Evolutionary conservation across 2,113 vertebrate species (phyloP), one percentile per base, ranked within the genome.

Genomic region (Zosterops japonicus): DNA sequence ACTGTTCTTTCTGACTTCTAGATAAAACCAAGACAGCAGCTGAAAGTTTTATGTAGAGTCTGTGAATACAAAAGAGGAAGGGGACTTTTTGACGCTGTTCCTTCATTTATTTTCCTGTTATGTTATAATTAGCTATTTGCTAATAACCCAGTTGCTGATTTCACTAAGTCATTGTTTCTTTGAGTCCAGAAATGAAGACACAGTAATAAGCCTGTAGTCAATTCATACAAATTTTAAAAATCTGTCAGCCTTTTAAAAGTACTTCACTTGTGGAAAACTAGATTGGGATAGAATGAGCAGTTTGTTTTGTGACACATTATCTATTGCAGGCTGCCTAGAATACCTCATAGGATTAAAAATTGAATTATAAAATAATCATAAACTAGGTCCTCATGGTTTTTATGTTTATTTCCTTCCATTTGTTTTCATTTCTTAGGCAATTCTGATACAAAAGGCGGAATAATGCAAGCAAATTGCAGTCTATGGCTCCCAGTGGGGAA

Each of bases 371-470:
- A 91, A 88, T 91, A 93, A 90, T 85, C 49, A 77, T 86, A 83
- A 80, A 59, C 61, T 42, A 65, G 53, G 22, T 87, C n/a, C 33
- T 93, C 57, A 35, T 90, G 50, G 41, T 33, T 93, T 95, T 84
- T 92, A 74, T 90, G 36, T 94, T 93, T 94, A 87, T 95, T 93
- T 93, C 36, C 83, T 95, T 84, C 84, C 78, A 96, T 94, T 90
- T 93, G 69, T 94, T 93, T 94, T 88, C 92, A 85, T 95, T 97
- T 94, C 89, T 76, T 79, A 36, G 27, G 78, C 53, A 87, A 69
- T 94, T 91, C 78, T 97, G 39, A 75, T 91, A 83, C 42, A 83
- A 95, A 94, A 95, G 63, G 55, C 57, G 5, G 67, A 94, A 93
- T 94, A 94, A 95, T 94, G 70, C 78, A 80, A 87, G 84, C 16